Conservation (phyloP, 2,113 vertebrate species). For the Cyphomyrus plagiostoma region DNA sequence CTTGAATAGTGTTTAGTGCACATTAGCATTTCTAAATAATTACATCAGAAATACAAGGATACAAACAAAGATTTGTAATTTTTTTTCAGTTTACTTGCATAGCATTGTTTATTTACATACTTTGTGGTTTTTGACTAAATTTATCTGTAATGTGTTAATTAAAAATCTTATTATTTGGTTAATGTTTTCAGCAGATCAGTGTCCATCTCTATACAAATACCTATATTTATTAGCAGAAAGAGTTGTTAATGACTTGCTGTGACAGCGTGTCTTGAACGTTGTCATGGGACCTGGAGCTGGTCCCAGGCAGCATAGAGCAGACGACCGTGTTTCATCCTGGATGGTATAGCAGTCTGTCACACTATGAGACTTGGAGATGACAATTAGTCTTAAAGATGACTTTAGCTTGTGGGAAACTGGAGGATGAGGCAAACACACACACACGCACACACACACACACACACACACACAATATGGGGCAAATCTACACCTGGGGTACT, state of each 20-base stretch:
- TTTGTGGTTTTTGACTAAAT: not conserved
- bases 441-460: not conserved
- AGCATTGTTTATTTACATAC: not conserved
- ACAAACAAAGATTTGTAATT: not conserved
- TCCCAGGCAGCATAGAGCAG: not conserved
- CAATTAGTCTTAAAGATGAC: not conserved
- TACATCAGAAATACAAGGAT: not conserved
- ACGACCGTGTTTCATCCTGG: not conserved
- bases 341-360: not conserved
- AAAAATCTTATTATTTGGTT: not conserved
- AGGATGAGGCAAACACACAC: not conserved
- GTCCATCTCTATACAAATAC: not conserved
- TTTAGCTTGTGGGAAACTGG: not conserved
- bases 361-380: not conserved
- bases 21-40: not conserved
- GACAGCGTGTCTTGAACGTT: not conserved
- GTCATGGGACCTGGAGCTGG: not conserved
- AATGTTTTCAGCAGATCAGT: not conserved
- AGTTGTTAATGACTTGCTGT: not conserved
- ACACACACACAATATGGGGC: not conserved
- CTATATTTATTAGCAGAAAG: not conserved
- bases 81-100: not conserved
- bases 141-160: not conserved
- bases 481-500: not conserved
- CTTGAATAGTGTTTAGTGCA: not conserved